Evolutionary conservation across 2,888 invertebrate species (phyloP), one percentile per base, ranked within the genome.

Genomic region (Andrena trimmerana): DNA sequence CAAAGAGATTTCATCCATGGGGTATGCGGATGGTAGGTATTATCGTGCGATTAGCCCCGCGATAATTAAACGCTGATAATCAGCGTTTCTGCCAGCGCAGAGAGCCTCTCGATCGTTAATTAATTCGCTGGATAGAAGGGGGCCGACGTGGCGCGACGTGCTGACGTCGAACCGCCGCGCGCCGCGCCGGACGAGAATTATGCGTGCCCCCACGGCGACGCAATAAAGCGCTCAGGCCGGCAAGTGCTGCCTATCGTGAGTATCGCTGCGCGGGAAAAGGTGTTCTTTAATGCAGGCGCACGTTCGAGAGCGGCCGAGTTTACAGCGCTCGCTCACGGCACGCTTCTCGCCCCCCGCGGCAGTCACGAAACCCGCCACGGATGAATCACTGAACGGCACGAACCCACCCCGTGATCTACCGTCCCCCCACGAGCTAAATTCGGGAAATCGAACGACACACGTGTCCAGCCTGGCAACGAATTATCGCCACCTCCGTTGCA

Each of bases 301-400:
- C 77, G 81, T 86, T 89, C 85, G 86, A 90, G 86, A 90, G 84
- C 81, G 79, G 57, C 74, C 68, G 86, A 87, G 88, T 90, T 91
- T 91, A 88, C 88, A 88, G 81, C 86, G 81, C 77, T 84, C 73
- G 86, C 86, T 87, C 89, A 88, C 91, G 88, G 82, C 89, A 87
- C 85, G 85, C 85, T 88, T 73, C 52, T 79, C 78, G 80, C 70
- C 71, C 52, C 52, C 52, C 78, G 79, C 70, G 82, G 67, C 82
- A 90, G 90, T 91, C 91, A 91, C 90, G 92, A 89, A 91, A 90
- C 86, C 84, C 80, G 86, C 87, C 73, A 4, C 72, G 85, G 87
- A 89, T 86, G 90, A 92, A 92, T 92, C 90, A 89, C 81, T 87
- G 80, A 74, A 63, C 81, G 70, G 84, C 90, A 90, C 90, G 90